Evolutionary conservation across 2,888 invertebrate species (phyloP).

Genomic region (Xanthorhoe spadicearia): DNA sequence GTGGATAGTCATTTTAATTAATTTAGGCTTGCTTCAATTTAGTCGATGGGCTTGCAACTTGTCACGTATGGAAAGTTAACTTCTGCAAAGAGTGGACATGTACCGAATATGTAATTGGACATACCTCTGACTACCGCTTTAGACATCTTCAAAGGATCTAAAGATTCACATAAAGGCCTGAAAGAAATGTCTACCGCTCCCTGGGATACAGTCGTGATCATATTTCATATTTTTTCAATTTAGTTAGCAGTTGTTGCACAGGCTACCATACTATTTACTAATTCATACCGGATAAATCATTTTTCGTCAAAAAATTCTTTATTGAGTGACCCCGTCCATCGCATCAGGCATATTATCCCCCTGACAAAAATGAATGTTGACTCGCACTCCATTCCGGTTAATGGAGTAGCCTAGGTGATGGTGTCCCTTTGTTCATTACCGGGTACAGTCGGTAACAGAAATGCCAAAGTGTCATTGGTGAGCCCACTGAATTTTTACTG

Average conservation of each 20-base stretch:
- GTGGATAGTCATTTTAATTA: too few relatives aligned
- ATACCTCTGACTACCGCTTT: too few relatives aligned
- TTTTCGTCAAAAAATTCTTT: not conserved
- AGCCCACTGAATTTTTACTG: not conserved
- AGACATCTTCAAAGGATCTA: too few relatives aligned
- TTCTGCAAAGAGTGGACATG: too few relatives aligned
- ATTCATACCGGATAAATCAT: not conserved
- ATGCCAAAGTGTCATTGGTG: not conserved
- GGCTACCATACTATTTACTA: not conserved
- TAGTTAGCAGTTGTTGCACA: not conserved
- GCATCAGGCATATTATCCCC: constrained; percentile 41
- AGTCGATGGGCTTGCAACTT: too few relatives aligned
- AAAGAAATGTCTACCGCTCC: too few relatives aligned
- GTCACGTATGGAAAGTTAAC: too few relatives aligned
- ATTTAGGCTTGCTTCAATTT: too few relatives aligned
- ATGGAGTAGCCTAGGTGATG: constrained; percentile 36
- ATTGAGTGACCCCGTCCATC: constrained; percentile 21
- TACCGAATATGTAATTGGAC: too few relatives aligned
- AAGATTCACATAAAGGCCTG: too few relatives aligned
- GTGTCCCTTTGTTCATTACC: constrained; percentile 42
- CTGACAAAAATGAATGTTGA: constrained; percentile 44
- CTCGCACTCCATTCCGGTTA: constrained; percentile 42
- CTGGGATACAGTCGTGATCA: too few relatives aligned
- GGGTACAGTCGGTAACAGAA: constrained; percentile 14
- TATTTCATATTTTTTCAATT: too few relatives aligned